Evolutionary conservation across 2,113 vertebrate species (phyloP).

Genomic region (Carassius carassius): DNA sequence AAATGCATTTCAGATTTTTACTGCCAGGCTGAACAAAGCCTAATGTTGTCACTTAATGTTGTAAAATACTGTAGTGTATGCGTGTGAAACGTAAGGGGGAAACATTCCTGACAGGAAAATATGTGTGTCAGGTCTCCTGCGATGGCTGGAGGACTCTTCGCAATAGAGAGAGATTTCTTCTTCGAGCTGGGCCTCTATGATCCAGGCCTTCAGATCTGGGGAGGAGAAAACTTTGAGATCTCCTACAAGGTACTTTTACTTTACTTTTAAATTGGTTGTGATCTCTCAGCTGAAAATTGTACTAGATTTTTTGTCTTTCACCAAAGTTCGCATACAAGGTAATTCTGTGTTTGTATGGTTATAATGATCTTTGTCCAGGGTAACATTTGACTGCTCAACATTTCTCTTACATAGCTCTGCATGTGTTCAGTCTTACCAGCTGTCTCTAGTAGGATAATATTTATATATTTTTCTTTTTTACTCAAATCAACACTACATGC

Average conservation of each 20-base stretch:
- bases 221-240: constrained; percentile 98
- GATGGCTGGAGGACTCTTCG: constrained; percentile 97
- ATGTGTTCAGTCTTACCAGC: neutral
- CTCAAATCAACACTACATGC: neutral
- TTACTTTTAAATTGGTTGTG: too few relatives aligned
- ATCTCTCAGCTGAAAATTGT: neutral
- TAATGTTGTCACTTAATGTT: too few relatives aligned
- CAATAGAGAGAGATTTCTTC: constrained; percentile 96
- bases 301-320: neutral
- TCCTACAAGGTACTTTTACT: constrained; percentile 89
- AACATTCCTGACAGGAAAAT: constrained; percentile 42
- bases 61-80: too few relatives aligned
- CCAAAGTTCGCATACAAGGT: neutral
- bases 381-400: neutral
- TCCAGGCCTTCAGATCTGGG: constrained; percentile 97
- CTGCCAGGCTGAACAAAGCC: too few relatives aligned
- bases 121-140: constrained; percentile 86
- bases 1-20: too few relatives aligned
- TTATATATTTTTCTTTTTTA: neutral
- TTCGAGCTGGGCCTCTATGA: constrained; percentile 98
- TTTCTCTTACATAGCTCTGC: neutral
- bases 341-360: too few relatives aligned
- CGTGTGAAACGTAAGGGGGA: neutral
- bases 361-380: neutral
- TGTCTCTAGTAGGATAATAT: neutral